These are phyloP conservation scores for Beroe forskalii DNA, from an alignment of 37 sponge, comb jelly and placozoan species.

Conservation along the genomic window DNA sequence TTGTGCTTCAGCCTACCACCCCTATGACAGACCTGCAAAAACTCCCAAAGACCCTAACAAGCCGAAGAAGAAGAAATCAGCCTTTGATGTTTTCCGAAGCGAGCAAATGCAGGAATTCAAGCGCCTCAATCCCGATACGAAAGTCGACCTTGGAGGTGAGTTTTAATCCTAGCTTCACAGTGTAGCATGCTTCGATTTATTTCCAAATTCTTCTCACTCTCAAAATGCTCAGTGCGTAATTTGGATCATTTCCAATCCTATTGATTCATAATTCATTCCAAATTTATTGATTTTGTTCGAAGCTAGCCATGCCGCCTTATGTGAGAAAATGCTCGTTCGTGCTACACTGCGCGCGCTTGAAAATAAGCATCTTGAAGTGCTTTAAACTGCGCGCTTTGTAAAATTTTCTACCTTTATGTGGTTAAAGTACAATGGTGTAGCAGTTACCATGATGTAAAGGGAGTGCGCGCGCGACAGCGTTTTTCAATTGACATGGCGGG, in stretches of 20 bases:
- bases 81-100: slow-evolving; percentile 52
- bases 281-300: too few species aligned
- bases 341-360: neutral
- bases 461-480: slow-evolving; percentile 5
- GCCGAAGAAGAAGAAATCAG: slow-evolving; percentile 64
- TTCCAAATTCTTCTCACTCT: too few species aligned
- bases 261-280: too few species aligned
- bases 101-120: slow-evolving; percentile 65
- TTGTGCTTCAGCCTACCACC: slow-evolving; percentile 29
- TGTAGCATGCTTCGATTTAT: too few species aligned
- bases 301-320: too few species aligned
- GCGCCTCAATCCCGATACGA: slow-evolving; percentile 42
- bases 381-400: slow-evolving; percentile 15
- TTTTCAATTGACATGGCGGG: neutral
- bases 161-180: too few species aligned
- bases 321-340: too few species aligned
- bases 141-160: slow-evolving; percentile 60
- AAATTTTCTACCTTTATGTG: too few species aligned
- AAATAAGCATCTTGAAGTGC: slow-evolving; percentile 26
- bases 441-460: slow-evolving; percentile 64
- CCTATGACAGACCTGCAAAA: slow-evolving; percentile 21
- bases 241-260: too few species aligned
- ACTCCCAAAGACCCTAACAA: slow-evolving; percentile 41
- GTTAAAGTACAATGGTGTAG: slow-evolving; percentile 1
- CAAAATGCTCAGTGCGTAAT: too few species aligned